Base-by-base conservation (phyloP, 2,113 vertebrate genomes). In the Macaca mulatta region DNA sequence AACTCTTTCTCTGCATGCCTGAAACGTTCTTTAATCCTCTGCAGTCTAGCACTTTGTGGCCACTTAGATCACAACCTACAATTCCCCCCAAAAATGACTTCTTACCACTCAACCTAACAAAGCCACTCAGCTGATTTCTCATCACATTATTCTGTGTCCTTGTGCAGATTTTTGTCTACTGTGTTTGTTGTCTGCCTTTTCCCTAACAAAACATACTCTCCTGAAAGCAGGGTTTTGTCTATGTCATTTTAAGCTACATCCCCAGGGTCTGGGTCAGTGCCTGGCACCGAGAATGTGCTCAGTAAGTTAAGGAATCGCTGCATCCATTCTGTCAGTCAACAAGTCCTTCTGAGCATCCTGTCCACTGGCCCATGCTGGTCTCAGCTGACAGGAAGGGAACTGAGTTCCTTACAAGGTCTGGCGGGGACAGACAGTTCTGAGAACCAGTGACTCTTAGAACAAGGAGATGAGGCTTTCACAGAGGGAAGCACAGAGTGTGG, bases 161-260 rank as follows among this genome's bases (percentile, higher is more conserved):
- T 30, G 32, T 38, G 88, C 22, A n/a, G n/a, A 40, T 45, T 35
- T 55, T 38, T 35, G 1, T n/a, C 48, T 52, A 2, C 50, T 50
- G 14, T 64, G 22, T 67, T 75, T 93, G 23, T 52, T 40, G 14
- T 35, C 48, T 72, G 83, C 43, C 84, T 48, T 88, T 78, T 18
- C 14, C 55, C n/a, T 78, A n/a, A 87, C 52, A 98, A 94, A 92
- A 88, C 22, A 13, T 5, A 30, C 38, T 80, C 17, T 69, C 6
- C n/a, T 75, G 40, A 70, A 79, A 77, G 85, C 75, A 80, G 43
- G 40, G n/a, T 38, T 40, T 18, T 79, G 45, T 35, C 77, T 79
- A 1, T 72, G 43, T 18, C 20, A 10, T 92, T 80, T 83, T 89
- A 74, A 74, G 50, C 25, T 69, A 59, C 52, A 80, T 40, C 3